phyloP scores from a whole-genome alignment of 2,113 vertebrate species.

The Nycticebus coucang region DNA sequence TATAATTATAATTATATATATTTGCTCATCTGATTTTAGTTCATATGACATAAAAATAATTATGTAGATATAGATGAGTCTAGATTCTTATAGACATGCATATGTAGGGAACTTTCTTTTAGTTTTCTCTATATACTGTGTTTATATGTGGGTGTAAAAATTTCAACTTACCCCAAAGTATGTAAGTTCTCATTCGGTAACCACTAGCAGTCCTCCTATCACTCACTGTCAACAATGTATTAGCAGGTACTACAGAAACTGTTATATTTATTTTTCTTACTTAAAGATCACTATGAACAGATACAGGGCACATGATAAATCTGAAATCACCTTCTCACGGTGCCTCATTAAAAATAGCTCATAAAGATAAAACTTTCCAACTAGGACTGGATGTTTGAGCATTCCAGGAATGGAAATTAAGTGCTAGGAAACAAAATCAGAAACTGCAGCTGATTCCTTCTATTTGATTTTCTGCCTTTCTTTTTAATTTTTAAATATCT shows the following conservation, averaged over 20 bases:
- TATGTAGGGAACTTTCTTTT: not conserved
- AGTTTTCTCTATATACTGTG: not conserved
- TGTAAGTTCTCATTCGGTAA: not conserved
- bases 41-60: not conserved
- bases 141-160: not conserved
- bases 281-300: conserved; percentile 41
- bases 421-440: not conserved
- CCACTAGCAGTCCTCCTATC: not conserved
- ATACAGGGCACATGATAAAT: not conserved
- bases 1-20: not conserved
- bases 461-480: too few species aligned
- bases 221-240: not conserved
- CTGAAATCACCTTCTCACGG: not conserved
- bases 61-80: not conserved
- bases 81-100: not conserved
- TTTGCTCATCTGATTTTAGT: not conserved
- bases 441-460: not conserved
- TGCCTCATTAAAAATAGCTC: conserved; percentile 29
- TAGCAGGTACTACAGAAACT: not conserved
- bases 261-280: conserved; percentile 37
- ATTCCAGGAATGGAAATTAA: conserved; percentile 32
- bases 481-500: not conserved
- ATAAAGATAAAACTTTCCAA: conserved; percentile 19
- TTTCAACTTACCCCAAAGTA: not conserved
- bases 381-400: not conserved